Evolutionary conservation across 2,797 vertebrate species (phyloP), one percentile per base, ranked within the genome.

Genomic region (Brachymystax lenok): DNA sequence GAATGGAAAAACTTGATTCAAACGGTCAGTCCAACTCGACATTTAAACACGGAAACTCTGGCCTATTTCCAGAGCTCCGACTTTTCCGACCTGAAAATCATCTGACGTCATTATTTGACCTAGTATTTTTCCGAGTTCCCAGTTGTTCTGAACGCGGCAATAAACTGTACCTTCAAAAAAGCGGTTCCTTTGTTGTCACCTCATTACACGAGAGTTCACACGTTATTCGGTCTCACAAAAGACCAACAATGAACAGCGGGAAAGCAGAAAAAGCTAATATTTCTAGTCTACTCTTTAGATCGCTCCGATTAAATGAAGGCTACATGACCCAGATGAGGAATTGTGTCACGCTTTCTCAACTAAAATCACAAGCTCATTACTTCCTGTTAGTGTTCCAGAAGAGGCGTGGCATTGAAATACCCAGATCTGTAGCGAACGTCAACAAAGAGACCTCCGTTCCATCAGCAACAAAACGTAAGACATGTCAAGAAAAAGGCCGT

Each of bases 321-420:
- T 63, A 63, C 54, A 40, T 63, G 30, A 73, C 50, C 17, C 35
- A n/a, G 46, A 72, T 72, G 50, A 21, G 10, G 5, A 12, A 35
- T 50, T 56, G n/a, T 16, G 72, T 73, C 72, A 73, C 35, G 19
- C 71, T 59, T 16, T 16, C n/a, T 28, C 28, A 50, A 51, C 40
- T 12, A 51, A 24, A 63, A 24, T 4, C 35, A 50, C 4, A 5
- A 14, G 64, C 5, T 30, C 24, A 7, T 64, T 8, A 46, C 71
- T 73, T 73, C 72, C 72, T 46, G 72, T 59, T 73, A 59, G 71
- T 19, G 28, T 33, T 35, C 5, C 28, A 73, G 30, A 51, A 71
- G 54, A 61, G 71, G 71, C 71, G 71, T 73, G 72, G 17, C 33
- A 30, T 14, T n/a, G 3, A 40, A 73, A 56, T 35, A 73, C 69